A percentile compares a stretch with the other conserved stretches of the same genome.
Evolutionary conservation across 2,113 vertebrate genomes (phyloP).

Genomic region (Amia ocellicauda): DNA sequence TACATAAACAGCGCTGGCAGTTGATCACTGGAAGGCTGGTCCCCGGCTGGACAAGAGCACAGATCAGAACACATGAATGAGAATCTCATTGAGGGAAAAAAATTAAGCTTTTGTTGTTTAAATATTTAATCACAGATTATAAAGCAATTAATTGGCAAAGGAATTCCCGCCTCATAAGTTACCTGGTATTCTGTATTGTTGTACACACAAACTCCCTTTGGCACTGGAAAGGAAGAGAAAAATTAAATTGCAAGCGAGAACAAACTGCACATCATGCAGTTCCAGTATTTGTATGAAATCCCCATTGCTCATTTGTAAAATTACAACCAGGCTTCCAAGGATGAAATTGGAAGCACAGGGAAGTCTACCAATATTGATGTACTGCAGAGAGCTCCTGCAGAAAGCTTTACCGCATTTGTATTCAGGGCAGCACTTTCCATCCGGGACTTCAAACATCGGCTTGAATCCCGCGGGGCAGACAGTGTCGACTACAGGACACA

Average conservation of each 20-base stretch:
- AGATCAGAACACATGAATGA: background rate
- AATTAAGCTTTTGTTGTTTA: no score
- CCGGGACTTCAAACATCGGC: constrained; percentile 47
- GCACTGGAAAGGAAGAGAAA: constrained; percentile 50
- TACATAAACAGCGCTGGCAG: constrained; percentile 77
- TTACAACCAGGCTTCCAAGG: no score
- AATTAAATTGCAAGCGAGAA: no score
- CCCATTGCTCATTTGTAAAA: background rate
- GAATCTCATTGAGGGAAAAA: no score
- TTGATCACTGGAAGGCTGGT: constrained; percentile 56
- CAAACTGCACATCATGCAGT: no score
- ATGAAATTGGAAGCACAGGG: no score
- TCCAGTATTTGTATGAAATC: no score
- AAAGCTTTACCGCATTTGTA: constrained; percentile 69
- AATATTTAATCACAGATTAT: background rate
- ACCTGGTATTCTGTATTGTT: constrained; percentile 77
- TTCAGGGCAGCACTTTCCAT: constrained; percentile 75
- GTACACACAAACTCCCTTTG: constrained; percentile 82
- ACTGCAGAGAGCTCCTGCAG: no score
- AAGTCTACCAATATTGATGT: no score
- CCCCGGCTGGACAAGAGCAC: constrained; percentile 62
- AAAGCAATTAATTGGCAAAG: background rate
- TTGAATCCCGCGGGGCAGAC: constrained; percentile 67
- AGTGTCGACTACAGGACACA: constrained; percentile 51
- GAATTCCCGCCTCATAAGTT: constrained; percentile 32